These are phyloP conservation scores for Lampris incognitus DNA, from an alignment of 2,113 vertebrate genomes.

Conservation along the genomic window DNA sequence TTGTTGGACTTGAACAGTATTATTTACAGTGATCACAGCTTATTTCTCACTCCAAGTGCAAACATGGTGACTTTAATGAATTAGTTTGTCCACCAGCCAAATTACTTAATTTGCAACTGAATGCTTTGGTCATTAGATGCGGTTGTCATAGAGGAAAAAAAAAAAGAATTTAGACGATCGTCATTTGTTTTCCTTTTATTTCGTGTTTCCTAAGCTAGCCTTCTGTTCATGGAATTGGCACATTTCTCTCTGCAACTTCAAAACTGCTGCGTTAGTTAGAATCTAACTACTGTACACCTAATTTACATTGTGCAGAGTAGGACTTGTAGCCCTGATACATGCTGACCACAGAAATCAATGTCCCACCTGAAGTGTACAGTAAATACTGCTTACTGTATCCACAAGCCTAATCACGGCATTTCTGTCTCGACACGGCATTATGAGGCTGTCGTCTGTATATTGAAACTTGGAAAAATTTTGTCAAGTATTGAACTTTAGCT, in stretches of 20 bases:
- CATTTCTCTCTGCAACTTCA: constrained; percentile 29
- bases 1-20: constrained; percentile 36
- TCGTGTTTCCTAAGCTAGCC: constrained; percentile 19
- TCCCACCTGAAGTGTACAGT: constrained; percentile 65
- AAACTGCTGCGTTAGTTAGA: constrained; percentile 63
- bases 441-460: constrained; percentile 39
- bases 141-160: neutral
- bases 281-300: constrained; percentile 47
- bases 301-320: constrained; percentile 74
- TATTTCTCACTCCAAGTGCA: neutral
- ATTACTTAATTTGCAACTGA: too few species aligned
- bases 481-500: constrained; percentile 52
- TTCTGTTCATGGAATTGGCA: constrained; percentile 23
- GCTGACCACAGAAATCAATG: constrained; percentile 78
- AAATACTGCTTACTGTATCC: constrained; percentile 71
- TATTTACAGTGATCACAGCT: constrained; percentile 35
- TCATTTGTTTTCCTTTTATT: constrained; percentile 19
- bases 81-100: neutral
- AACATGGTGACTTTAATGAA: constrained; percentile 17
- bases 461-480: constrained; percentile 48
- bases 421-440: constrained; percentile 47
- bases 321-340: constrained; percentile 69
- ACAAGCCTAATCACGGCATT: constrained; percentile 53
- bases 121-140: too few species aligned
- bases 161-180: constrained; percentile 6